Evolutionary conservation across 2,797 vertebrate genomes (phyloP), one percentile per base, ranked within the genome.

Genomic region (Sebastes iracundus): DNA sequence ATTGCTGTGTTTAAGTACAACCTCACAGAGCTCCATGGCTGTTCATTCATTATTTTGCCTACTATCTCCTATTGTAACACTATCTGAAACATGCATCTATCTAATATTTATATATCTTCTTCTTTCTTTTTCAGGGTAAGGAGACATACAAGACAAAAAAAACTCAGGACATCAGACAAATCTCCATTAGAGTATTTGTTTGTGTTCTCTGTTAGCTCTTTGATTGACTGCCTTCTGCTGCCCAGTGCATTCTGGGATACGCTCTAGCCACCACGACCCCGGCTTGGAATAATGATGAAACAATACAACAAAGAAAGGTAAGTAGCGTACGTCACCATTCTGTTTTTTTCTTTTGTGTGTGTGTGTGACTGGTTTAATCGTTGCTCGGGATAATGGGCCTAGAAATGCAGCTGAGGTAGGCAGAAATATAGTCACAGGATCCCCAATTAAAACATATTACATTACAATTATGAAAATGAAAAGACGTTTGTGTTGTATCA

Each of bases 401-500:
- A 5, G 38, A 83, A 35, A 69, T 72, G 71, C 28, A 70, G 74
- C 79, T 63, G 60, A 72, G 79, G 66, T 22, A 80, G 49, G 60
- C 68, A 77, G 83, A 81, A 83, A 42, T 42, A 81, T 16, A 85
- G 81, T 86, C 81, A 88, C 75, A 89, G 82, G 80, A 88, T 65
- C 72, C 81, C 75, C 83, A 85, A 86, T 92, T 90, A 88, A 91
- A 91, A 85, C 71, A 76, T 56, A 90, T 93, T 88, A 89, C 75
- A 65, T 90, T 91, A 86, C 90, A 92, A 91, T 94, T 92, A 94
- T 89, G 85, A 90, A 91, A 93, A 93, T 92, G 90, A 94, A 94
- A 93, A 94, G 88, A 92, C 66, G 30, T 93, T 94, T 93, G 91
- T 94, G 90, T 93, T 91, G 78, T 93, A 94, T 94, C 93, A 92